A percentile compares a stretch with the other conserved stretches of the same genome.
phyloP scores from a whole-genome alignment of 2,888 invertebrate genomes.

The Trichogramma dendrolimi region DNA sequence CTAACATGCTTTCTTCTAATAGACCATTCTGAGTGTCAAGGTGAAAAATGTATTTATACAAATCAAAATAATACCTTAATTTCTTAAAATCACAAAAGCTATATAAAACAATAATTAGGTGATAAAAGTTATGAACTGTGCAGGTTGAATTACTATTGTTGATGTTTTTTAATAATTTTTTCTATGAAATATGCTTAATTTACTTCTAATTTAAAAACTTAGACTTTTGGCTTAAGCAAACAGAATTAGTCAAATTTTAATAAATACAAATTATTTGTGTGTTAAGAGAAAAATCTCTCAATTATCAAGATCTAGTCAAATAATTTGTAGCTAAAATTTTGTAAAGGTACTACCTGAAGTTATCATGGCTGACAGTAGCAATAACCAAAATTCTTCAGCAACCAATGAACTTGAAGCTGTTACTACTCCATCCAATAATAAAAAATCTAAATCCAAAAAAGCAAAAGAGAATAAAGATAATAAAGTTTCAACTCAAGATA shows the following conservation, averaged over 20 bases:
- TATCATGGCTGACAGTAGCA: slow-evolving; percentile 34
- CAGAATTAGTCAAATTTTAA: neutral
- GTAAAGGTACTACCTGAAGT: slow-evolving; percentile 41
- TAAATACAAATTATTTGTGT: neutral
- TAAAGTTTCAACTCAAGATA: slow-evolving; percentile 30
- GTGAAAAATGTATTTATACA: too few species aligned
- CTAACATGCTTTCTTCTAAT: slow-evolving; percentile 8
- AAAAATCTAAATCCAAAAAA: slow-evolving; percentile 35
- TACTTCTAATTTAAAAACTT: too few species aligned
- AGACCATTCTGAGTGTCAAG: too few species aligned
- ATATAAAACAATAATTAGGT: neutral
- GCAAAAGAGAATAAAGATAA: slow-evolving; percentile 38
- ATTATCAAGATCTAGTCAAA: slow-evolving; percentile 29
- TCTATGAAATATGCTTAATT: too few species aligned
- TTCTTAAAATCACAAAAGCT: neutral
- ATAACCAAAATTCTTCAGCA: slow-evolving; percentile 34
- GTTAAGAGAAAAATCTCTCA: neutral
- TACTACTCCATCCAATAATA: slow-evolving; percentile 26
- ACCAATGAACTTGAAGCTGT: slow-evolving; percentile 30
- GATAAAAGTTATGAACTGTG: neutral
- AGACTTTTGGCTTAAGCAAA: neutral
- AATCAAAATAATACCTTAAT: too few species aligned
- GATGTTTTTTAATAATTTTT: too few species aligned
- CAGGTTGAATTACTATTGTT: too few species aligned
- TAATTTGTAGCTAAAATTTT: slow-evolving; percentile 35